Base-by-base conservation (phyloP, 2,113 vertebrate genomes). In the Brachyistius frenatus region DNA sequence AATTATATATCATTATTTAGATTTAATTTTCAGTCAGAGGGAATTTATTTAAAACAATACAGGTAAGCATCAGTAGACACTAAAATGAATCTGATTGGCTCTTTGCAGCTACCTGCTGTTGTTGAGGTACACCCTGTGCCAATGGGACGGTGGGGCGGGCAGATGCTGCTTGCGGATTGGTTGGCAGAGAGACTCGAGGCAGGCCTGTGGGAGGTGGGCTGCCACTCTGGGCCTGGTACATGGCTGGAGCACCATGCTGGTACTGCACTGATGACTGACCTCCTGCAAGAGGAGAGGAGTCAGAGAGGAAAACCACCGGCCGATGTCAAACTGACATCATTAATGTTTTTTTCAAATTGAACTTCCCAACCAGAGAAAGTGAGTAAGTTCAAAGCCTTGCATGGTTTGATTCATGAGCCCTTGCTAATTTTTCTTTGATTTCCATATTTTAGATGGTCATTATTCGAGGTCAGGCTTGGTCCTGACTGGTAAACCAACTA, bases 141-240 rank as follows among this genome's bases (percentile, higher is more conserved):
- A 95, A 44, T 7, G 89, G 86, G 46, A 92, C 92, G 2, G 88
- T 30, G 7, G 86, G 70, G 41, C 86, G 93, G 47, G 80, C 63
- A 9, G 94, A 86, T 44, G 86, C 35, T 84, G 86, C 74, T 81
- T 96, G 96, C 89, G 96, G 96, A 93, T 94, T 95, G 76, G 96
- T 86, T 79, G 95, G 91, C 91, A 98, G 65, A 80, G 96, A 90
- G 55, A 94, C 94, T 64, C 97, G 94, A 56, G 95, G 92, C 85
- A 97, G 70, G 69, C 2, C 77, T 5, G 96, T 94, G 41, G 98
- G 95, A 2, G 97, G 96, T 3, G 97, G 97, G 69, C 97, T 96
- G 85, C 91, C 96, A 79, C 95, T 96, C 0, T 97, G 93, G 83
- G 95, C 95, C 67, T 96, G 96, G 92, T 97, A 99, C 63, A 95